A percentile compares a stretch with the other conserved stretches of the same genome.
These are phyloP conservation scores for Psittacula derbiana DNA, from an alignment of 2,797 vertebrate species.

Conservation along the genomic window DNA sequence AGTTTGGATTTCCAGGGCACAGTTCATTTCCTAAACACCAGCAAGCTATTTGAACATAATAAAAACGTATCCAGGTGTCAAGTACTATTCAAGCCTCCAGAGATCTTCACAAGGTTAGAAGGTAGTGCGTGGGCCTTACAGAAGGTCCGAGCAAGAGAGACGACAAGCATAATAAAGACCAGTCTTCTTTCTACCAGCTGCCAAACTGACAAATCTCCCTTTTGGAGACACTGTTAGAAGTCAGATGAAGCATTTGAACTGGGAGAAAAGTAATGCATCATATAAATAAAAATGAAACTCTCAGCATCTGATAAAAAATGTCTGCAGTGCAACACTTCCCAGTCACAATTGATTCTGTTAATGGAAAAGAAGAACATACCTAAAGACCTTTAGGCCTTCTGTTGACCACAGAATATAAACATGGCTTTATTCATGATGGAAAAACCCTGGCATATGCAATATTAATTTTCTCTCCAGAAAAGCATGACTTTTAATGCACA, in stretches of 20 bases:
- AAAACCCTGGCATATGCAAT: background rate
- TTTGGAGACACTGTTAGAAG: background rate
- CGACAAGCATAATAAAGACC: background rate
- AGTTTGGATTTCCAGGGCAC: background rate
- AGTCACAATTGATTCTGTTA: background rate
- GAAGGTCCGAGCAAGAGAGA: background rate
- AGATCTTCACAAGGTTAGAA: background rate
- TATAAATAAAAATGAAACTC: background rate
- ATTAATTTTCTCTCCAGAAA: background rate
- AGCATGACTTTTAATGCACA: background rate
- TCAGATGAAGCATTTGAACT: background rate
- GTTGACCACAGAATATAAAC: background rate
- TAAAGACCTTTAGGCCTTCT: background rate
- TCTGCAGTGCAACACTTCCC: background rate
- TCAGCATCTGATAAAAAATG: background rate
- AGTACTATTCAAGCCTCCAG: background rate
- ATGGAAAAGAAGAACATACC: background rate
- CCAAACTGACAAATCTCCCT: background rate
- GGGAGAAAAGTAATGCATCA: background rate
- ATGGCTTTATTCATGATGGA: background rate
- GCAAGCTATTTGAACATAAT: background rate
- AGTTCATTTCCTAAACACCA: background rate
- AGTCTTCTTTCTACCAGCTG: background rate
- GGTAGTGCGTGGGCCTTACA: accelerated
- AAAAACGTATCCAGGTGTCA: background rate